Percentiles rank a stretch among this genome's conserved stretches.
These are phyloP conservation scores for Enteromius trimaculatus DNA, from an alignment of 2,797 vertebrate species.

Conservation along the genomic window DNA sequence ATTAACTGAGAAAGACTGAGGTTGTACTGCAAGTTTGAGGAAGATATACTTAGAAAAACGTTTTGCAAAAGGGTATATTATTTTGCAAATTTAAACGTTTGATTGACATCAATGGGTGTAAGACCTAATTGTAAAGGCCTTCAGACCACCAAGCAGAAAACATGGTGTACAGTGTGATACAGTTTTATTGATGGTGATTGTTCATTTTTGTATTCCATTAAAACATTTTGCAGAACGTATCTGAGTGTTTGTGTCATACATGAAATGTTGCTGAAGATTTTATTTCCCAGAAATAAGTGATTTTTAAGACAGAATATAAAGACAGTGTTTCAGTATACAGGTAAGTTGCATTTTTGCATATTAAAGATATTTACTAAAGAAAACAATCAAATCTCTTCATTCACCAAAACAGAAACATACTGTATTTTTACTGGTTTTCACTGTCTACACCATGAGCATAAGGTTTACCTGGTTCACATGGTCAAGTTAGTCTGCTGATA, in stretches of 20 bases:
- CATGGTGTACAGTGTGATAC: background rate
- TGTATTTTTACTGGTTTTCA: background rate
- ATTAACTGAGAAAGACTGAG: background rate
- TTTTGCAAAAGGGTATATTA: background rate
- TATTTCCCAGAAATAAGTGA: slow-evolving; percentile 19
- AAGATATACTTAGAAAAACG: background rate
- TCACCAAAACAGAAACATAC: background rate
- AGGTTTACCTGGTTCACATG: background rate
- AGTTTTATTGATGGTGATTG: slow-evolving; percentile 3
- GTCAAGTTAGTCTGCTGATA: background rate
- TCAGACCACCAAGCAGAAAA: slow-evolving; percentile 11
- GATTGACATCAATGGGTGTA: background rate
- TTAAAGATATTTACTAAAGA: background rate
- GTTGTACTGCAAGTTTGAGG: background rate
- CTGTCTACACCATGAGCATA: background rate
- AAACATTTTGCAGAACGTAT: slow-evolving; percentile 6
- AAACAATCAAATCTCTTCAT: background rate
- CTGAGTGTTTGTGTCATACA: background rate
- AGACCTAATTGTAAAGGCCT: background rate
- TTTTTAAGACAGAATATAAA: background rate
- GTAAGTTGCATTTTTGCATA: background rate
- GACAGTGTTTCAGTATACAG: too few relatives aligned
- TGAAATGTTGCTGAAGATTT: background rate
- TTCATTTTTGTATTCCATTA: slow-evolving; percentile 28
- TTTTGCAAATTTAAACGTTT: background rate